Evolutionary conservation across 2,888 invertebrate species (phyloP), one percentile per base, ranked within the genome.

Genomic region (Epicampocera succincta): DNA sequence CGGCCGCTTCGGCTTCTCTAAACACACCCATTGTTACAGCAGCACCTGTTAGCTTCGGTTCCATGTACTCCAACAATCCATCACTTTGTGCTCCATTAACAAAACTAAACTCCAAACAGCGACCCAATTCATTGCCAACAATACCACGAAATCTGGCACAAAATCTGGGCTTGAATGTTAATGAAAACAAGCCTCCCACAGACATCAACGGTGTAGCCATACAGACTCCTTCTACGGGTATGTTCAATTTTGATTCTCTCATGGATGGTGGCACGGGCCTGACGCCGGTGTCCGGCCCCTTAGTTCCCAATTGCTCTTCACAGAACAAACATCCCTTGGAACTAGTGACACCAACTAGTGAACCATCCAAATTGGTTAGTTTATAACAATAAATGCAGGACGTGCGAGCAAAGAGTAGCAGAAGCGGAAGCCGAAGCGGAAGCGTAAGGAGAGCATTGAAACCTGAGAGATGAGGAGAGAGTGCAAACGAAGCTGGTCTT

Each of bases 261-360:
- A 97, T 98, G 96, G 97, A 97, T 87, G 97, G 97, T 65, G 97
- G 97, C 87, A 97, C 98, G 2, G 97, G 98, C 0, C 92, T 98
- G 61, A 98, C 98, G 8, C 98, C 98, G 0, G 96, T 97, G 42
- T 94, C 93, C 61, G 93, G 93, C 73, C 95, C 95, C 1, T 88
- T 95, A 69, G 92, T 94, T 86, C 94, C 94, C 78, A 91, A 86
- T 54, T 96, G 96, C 92, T 95, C 95, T 81, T 94, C 94, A 84
- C 90, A 96, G 90, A 95, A 95, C 89, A 93, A 95, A 88, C 93
- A 93, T 89, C 93, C 95, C 61, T 93, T 94, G 86, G 92, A 95
- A 88, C 92, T 94, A 85, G 93, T 93, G 85, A 95, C 96, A 77
- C 96, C 96, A 46, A 93, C 94, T 71, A 94, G 94, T 89, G 93